phyloP scores from a whole-genome alignment of 23 tunicate species.

The Corella eumyota region DNA sequence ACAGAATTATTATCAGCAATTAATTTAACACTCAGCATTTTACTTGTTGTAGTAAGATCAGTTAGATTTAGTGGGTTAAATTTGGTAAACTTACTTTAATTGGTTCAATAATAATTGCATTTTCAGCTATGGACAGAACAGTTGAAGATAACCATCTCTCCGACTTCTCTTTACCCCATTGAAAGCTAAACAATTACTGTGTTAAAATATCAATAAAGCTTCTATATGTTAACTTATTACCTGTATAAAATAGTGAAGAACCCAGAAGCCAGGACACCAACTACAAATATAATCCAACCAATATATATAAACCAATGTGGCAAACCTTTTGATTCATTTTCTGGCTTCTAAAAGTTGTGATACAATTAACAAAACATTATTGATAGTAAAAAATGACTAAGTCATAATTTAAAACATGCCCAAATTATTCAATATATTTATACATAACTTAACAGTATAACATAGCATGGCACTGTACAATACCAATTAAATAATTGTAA shows the following conservation, averaged over 20 bases:
- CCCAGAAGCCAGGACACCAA: constrained; percentile 20
- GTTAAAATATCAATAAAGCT: too few species aligned
- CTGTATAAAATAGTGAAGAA: constrained; percentile 45
- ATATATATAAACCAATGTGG: constrained; percentile 36
- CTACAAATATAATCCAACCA: constrained; percentile 10
- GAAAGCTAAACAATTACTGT: constrained; percentile 14
- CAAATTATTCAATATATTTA: too few species aligned
- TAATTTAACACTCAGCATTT: not conserved
- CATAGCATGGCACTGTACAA: too few species aligned
- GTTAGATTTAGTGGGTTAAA: not conserved
- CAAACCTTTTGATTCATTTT: not conserved
- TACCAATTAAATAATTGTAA: too few species aligned
- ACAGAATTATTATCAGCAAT: not conserved
- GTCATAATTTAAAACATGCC: too few species aligned
- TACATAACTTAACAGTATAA: too few species aligned
- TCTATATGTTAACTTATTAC: too few species aligned
- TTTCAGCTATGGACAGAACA: constrained; percentile 15
- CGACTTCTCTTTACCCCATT: constrained; percentile 49
- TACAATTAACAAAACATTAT: not conserved
- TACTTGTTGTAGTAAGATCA: not conserved
- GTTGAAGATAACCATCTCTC: constrained; percentile 30
- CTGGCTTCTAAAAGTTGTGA: not conserved
- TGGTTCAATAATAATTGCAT: constrained; percentile 20
- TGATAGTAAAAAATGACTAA: too few species aligned
- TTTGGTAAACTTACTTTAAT: constrained; percentile 21